These are phyloP conservation scores for Spilosoma lubricipeda DNA, from an alignment of 2,888 invertebrate species.

Conservation along the genomic window DNA sequence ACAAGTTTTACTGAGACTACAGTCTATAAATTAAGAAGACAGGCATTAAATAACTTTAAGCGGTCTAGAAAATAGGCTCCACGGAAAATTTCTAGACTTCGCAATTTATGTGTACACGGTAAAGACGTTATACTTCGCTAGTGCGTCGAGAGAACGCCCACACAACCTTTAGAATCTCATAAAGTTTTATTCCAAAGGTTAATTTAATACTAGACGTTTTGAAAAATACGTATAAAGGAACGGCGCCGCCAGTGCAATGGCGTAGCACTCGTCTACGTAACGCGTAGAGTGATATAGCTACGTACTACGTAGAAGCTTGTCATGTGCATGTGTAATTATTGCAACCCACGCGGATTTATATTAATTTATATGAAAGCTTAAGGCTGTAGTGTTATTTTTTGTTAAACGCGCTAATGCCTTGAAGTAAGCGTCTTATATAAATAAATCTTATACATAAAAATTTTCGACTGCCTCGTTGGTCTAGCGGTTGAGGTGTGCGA, in stretches of 20 bases:
- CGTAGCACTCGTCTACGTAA: conserved; percentile 56
- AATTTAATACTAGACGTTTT: conserved; percentile 14
- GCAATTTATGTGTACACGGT: conserved; percentile 18
- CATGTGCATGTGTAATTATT: background rate
- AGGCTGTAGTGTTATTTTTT: background rate
- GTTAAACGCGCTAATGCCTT: background rate
- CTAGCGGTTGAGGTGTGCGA: too few relatives aligned
- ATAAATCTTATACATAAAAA: too few relatives aligned
- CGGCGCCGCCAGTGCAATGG: conserved; percentile 24
- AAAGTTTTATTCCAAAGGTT: conserved; percentile 27
- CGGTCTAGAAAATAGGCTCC: conserved; percentile 29
- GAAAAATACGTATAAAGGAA: conserved; percentile 12
- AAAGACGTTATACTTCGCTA: background rate
- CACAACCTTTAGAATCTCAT: conserved; percentile 20
- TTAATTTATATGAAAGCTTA: background rate
- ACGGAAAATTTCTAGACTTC: conserved; percentile 25
- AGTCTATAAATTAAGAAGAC: conserved; percentile 11
- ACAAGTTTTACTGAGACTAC: background rate
- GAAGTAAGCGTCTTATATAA: background rate
- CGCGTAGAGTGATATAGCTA: conserved; percentile 50
- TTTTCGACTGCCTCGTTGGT: too few relatives aligned
- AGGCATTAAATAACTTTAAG: conserved; percentile 35
- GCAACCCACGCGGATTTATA: background rate
- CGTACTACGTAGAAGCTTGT: conserved; percentile 32
- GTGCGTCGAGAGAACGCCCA: conserved; percentile 16